Base-by-base conservation (phyloP, 2,797 vertebrate genomes). In the Trachops cirrhosus region DNA sequence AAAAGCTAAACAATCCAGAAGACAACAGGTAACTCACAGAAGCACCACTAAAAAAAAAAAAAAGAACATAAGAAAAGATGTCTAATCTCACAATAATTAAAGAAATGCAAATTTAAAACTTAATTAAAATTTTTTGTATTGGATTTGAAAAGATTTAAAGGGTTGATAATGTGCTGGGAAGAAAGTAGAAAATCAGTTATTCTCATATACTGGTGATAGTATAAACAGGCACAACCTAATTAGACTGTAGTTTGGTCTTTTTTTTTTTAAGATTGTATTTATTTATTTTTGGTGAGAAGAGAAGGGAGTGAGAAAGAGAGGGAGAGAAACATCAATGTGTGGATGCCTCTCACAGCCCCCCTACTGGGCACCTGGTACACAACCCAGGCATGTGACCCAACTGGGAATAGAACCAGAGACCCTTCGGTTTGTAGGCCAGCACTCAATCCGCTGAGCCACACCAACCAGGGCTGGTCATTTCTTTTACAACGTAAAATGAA, bases 121-220 rank as follows among this genome's bases (percentile, higher is more conserved):
- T 32, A 67, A 26, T 7, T 41, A 87, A 82, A 71, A 71, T 34
- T 57, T 59, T 86, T 11, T 26, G 26, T 67, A 90, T 7, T 86
- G 18, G 2, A 91, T 46, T 70, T 96, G 32, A 70, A 91, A 95
- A 86, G 21, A 90, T 80, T 86, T 86, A 91, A 48, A 86, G 74
- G 24, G 48, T 44, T 89, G 34, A 67, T 83, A 92, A 79, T 3
- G 6, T 86, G 15, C 22, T 82, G 34, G 1, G 11, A 75, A 75
- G 22, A 96, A 90, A 84, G 32, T 37, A 2, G 52, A 84, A 24
- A 79, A 88, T 87, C 9, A 82, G 37, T 10, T 44, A 80, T 73
- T 84, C 82, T 83, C 85, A 89, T 32, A 80, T 39, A 62, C 4
- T 80, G 19, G 39, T 59, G 57, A 86, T 5, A 74, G 18, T 1